A percentile compares a stretch with the other conserved stretches of the same genome.
Conservation (phyloP, 2,113 vertebrate species). For the Rhinoderma darwinii region DNA sequence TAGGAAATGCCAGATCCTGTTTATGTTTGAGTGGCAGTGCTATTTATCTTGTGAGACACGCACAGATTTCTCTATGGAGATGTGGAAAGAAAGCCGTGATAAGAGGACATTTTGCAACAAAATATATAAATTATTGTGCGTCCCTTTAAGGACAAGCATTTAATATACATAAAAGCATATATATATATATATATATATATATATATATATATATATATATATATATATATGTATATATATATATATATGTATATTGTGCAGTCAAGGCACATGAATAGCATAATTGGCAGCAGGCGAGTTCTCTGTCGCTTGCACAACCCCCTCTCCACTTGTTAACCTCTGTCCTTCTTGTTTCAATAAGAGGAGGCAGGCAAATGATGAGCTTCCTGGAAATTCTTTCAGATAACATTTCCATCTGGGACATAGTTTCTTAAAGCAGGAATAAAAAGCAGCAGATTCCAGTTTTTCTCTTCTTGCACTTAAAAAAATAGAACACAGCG, state of each 20-base stretch:
- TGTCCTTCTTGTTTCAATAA: constrained; percentile 54
- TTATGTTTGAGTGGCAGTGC: neutral
- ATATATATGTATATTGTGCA: too few relatives aligned
- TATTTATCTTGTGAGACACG: neutral
- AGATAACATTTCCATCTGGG: constrained; percentile 56
- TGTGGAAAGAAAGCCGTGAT: neutral
- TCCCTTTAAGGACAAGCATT: neutral
- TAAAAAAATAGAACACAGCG: neutral
- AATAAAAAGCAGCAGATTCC: neutral
- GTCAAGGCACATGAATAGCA: neutral
- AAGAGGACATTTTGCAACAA: constrained; percentile 35
- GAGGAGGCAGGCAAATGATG: constrained; percentile 13
- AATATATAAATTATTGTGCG: constrained; percentile 29
- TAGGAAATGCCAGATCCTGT: constrained; percentile 19
- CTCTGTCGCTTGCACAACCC: constrained; percentile 17
- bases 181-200: too few relatives aligned
- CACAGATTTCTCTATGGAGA: neutral
- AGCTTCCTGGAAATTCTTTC: constrained; percentile 54
- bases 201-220: too few relatives aligned
- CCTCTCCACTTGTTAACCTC: constrained; percentile 44
- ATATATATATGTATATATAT: too few relatives aligned
- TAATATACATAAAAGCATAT: too few relatives aligned
- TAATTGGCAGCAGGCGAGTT: neutral
- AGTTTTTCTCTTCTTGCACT: neutral
- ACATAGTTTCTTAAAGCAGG: neutral